Evolutionary conservation across 2,113 vertebrate genomes (phyloP).

Genomic region (Myotis brandtii): DNA sequence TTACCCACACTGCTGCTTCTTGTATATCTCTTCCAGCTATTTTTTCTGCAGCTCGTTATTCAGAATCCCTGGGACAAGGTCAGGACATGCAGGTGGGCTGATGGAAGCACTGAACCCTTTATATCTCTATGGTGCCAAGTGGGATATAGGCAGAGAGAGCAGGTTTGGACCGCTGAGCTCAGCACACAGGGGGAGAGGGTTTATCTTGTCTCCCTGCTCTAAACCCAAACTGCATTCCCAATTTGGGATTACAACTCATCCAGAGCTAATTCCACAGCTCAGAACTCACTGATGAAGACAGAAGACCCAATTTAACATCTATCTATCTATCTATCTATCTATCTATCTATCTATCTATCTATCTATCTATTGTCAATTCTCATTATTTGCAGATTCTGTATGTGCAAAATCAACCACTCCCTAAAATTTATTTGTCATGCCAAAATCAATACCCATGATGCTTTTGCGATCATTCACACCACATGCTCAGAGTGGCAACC

Average conservation of each 20-base stretch:
- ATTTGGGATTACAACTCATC: not conserved
- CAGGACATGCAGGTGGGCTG: rapidly evolving
- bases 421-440: not conserved
- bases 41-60: not conserved
- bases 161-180: not conserved
- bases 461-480: not conserved
- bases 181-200: not conserved
- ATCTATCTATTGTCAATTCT: not conserved
- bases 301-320: not conserved
- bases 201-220: not conserved
- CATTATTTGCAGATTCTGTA: not conserved
- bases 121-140: not conserved
- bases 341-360: no score
- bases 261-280: conserved; percentile 10
- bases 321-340: not conserved
- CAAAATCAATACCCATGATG: not conserved
- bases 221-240: not conserved
- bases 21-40: not conserved
- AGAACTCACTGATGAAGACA: conserved; percentile 2
- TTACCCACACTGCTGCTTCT: not conserved
- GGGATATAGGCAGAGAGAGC: not conserved
- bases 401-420: not conserved
- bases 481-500: not conserved
- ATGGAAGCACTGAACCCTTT: not conserved
- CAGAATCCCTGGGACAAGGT: not conserved